These are phyloP conservation scores for Trematomus loennbergii DNA, from an alignment of 2,113 vertebrate genomes.

Conservation along the genomic window DNA sequence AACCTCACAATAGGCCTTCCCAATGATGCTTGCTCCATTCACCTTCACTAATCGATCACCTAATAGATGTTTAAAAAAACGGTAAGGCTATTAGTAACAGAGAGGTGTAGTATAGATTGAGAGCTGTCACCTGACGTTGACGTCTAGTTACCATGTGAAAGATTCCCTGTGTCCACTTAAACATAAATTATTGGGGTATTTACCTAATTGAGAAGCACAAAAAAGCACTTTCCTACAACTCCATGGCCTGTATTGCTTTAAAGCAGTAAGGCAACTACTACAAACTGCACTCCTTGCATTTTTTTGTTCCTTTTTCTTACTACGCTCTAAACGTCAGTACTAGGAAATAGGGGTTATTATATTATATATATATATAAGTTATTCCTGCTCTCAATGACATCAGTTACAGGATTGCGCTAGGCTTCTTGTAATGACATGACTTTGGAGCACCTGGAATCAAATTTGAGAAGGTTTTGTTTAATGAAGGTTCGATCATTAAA, in stretches of 20 bases:
- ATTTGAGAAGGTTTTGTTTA: background rate
- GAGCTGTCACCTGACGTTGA: constrained; percentile 4
- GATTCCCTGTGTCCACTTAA: background rate
- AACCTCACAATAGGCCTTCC: constrained; percentile 98
- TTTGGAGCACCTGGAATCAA: background rate
- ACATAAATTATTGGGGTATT: background rate
- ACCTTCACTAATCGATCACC: constrained; percentile 98
- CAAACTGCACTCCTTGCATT: constrained; percentile 21
- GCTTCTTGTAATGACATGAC: background rate
- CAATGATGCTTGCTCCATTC: constrained; percentile 97
- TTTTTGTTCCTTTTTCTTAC: background rate
- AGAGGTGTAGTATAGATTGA: background rate
- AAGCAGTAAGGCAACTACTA: background rate
- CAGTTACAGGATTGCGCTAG: background rate
- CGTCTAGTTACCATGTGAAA: constrained; percentile 7
- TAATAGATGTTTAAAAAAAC: constrained; percentile 56
- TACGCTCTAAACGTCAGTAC: no score
- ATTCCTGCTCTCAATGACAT: background rate
- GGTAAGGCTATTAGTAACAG: background rate
- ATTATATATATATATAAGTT: no score
- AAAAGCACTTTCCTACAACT: background rate
- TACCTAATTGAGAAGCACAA: background rate
- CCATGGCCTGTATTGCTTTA: background rate
- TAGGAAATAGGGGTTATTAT: no score
- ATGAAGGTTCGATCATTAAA: background rate